Evolutionary conservation across 1,140 invertebrate species (phyloP), one percentile per base, ranked within the genome.

Genomic region (Drosophila bifasciata): DNA sequence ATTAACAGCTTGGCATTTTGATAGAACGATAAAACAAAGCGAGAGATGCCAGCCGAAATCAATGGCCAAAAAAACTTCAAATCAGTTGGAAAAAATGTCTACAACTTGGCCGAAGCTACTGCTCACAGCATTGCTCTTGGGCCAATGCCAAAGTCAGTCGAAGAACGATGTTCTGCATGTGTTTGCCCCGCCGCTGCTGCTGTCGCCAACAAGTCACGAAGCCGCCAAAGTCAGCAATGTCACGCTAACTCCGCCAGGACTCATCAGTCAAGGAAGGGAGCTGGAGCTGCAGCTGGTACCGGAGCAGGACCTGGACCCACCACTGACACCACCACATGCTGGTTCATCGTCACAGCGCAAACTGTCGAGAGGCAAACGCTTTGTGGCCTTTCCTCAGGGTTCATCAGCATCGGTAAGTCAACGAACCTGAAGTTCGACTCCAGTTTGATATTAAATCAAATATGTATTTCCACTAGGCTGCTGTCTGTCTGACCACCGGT

Each of bases 331-430:
- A 76, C 71, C 76, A 60, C 67, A 79, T 68, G 81, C 51, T 73
- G 76, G 55, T 68, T 45, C 66, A 70, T 61, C 57, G 53, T 52
- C 85, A 49, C 78, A 72, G 66, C 78, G 76, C 50, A 79, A 60
- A 55, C 81, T 84, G 53, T 91, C 91, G 32, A 77, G 91, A 52
- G 79, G 79, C 25, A 91, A 91, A 63, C 79, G 91, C 28, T 92
- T 91, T 86, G 69, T 92, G 67, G 90, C 90, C 55, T 92, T 92
- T 86, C 91, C 91, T 23, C 56, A 79, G 71, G 91, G 91, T 59
- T 92, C 91, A 76, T 89, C 91, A 61, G 84, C 91, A 53, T 81
- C 91, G 73, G 91, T 92, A 73, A 86, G 90, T 79, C 57, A 85
- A 67, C 51, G 69, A 72, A 61, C 58, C 40, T 28, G 28, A 2